A percentile compares a stretch with the other conserved stretches of the same genome.
phyloP scores from a whole-genome alignment of 1,140 invertebrate genomes.

The Diachasmimorpha longicaudata region DNA sequence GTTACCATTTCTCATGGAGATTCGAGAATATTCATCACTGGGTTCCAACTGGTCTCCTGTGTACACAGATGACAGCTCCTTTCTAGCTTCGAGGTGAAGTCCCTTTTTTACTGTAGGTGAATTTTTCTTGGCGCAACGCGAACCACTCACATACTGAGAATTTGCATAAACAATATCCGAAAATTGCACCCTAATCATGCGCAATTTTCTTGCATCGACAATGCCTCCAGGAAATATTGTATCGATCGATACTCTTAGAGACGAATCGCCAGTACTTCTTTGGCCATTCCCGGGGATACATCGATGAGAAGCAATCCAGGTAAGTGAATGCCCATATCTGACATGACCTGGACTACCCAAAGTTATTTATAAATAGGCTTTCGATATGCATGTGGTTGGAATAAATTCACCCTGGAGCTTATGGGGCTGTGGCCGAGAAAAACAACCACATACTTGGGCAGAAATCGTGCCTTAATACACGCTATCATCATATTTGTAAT shows the following conservation, averaged over 20 bases:
- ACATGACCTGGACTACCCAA: neutral
- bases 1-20: no score
- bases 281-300: neutral
- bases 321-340: neutral
- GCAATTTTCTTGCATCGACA: neutral
- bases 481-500: neutral
- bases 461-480: neutral
- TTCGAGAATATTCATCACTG: no score
- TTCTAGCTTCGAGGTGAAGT: no score
- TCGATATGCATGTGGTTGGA: neutral
- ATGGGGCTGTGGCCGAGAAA: constrained; percentile 23
- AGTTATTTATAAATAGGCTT: neutral
- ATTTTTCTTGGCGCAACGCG: no score
- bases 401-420: constrained; percentile 2
- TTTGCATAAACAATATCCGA: no score
- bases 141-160: no score
- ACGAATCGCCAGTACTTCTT: neutral
- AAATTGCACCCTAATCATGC: neutral
- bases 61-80: no score
- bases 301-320: neutral
- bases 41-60: no score
- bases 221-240: neutral
- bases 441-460: neutral
- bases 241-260: neutral
- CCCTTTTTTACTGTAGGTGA: no score